These are phyloP conservation scores for Steinernema khuongi DNA, from an alignment of 1,140 invertebrate genomes.

Conservation along the genomic window DNA sequence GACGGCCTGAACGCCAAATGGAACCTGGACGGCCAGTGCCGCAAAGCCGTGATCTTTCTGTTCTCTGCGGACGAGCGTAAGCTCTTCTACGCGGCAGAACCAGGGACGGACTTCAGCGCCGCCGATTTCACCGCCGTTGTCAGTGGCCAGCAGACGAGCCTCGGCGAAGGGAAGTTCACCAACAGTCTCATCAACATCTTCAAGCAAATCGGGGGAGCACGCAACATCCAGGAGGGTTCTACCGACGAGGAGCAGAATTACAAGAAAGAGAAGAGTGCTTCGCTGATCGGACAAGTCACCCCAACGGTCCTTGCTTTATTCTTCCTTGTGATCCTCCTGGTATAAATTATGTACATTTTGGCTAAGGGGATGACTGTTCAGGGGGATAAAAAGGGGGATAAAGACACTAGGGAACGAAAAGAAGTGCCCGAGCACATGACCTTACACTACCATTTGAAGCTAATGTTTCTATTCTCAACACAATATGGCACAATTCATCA, in stretches of 20 bases:
- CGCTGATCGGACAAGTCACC: not conserved
- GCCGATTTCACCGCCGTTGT: conserved; percentile 1
- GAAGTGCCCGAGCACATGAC: no score
- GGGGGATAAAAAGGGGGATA: no score
- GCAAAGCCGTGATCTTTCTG: conserved; percentile 19
- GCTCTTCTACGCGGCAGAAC: conserved; percentile 13
- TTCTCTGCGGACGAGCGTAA: conserved; percentile 21
- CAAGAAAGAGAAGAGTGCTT: not conserved
- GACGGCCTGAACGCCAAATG: conserved; percentile 16
- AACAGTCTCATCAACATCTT: not conserved
- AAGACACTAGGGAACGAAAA: no score
- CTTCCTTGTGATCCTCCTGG: not conserved
- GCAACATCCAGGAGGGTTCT: not conserved
- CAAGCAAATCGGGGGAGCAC: not conserved
- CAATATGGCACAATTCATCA: not conserved
- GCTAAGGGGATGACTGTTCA: not conserved
- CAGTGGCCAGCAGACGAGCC: not conserved
- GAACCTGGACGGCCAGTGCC: conserved; percentile 25
- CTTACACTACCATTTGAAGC: no score
- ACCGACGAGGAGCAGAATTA: not conserved
- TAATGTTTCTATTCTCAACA: not conserved
- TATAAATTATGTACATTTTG: not conserved
- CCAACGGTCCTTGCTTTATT: not conserved
- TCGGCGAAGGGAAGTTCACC: not conserved
- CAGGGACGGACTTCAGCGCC: conserved; percentile 8